A percentile compares a stretch with the other conserved stretches of the same genome.
Conservation (phyloP, 2,113 vertebrate species). For the Burhinus oedicnemus region DNA sequence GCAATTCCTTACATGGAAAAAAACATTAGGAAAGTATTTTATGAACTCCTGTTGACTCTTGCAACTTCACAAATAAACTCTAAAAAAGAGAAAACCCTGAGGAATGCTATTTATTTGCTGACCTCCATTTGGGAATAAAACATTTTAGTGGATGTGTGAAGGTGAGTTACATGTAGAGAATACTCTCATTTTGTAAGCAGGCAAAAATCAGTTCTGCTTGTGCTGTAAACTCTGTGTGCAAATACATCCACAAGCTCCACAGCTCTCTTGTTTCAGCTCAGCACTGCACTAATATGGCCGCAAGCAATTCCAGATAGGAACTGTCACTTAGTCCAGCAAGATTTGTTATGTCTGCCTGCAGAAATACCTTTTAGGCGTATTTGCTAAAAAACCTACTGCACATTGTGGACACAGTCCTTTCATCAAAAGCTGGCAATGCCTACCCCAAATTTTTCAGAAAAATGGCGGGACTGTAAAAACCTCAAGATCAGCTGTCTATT, state of each 20-base stretch:
- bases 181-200: not conserved
- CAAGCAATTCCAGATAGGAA: not conserved
- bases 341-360: not conserved
- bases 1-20: not conserved
- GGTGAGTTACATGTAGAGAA: not conserved
- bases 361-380: not conserved
- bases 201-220: not conserved
- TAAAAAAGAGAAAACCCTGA: not conserved
- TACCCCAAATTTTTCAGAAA: not conserved
- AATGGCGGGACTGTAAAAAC: not conserved
- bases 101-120: not conserved
- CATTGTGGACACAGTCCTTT: not conserved
- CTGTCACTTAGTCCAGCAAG: not conserved
- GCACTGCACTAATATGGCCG: rapidly evolving
- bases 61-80: not conserved
- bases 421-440: not conserved
- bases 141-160: not conserved
- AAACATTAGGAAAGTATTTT: not conserved
- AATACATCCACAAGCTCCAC: not conserved
- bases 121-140: not conserved
- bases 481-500: not conserved
- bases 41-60: not conserved
- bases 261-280: not conserved
- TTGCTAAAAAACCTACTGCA: not conserved
- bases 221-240: not conserved